Base-by-base conservation (phyloP, 2,888 invertebrate species). In the Harmothoe impar region DNA sequence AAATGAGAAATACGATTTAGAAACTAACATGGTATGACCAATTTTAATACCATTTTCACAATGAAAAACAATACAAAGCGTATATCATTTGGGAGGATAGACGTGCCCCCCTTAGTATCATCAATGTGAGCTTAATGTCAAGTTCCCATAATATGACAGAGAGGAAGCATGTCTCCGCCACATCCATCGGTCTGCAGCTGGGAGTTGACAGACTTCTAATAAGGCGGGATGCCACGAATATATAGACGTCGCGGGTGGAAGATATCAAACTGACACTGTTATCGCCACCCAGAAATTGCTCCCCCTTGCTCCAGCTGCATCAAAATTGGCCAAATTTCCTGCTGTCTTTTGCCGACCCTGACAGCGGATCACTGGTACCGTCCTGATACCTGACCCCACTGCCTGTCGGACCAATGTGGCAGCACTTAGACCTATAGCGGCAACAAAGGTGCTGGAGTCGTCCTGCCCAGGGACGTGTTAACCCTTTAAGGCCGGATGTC, bases 201-300 rank as follows among this genome's bases (percentile, higher is more conserved):
- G 15, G 72, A 29, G 29, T 29, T 72, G 72, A 72, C 72, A 72
- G 29, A 25, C 72, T 29, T 29, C 25, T 72, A 72, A 72, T 72
- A 29, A 72, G 72, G 72, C 72, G 25, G 72, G 72, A 72, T 72
- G 72, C 72, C 72, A 72, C 7, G 72, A 72, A 72, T 72, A 72
- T 72, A 72, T 23, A 72, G n/a, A 72, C 72, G 25, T 72, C 31
- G 72, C 29, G 72, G 72, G 72, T 72, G 72, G 72, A 72, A 72
- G 72, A 72, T 29, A 72, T 72, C 72, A 72, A n/a, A 72, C 72
- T 72, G 72, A 72, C 72, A 72, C 72, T 72, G 72, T 72, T 29
- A 72, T 72, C 72, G 29, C 72, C 72, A 29, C 29, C 72, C 3
- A 72, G 72, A 72, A 72, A 72, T 72, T 29, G 29, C 72, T 72